phyloP scores from a whole-genome alignment of 2,797 vertebrate species.

The Lepus townsendii region DNA sequence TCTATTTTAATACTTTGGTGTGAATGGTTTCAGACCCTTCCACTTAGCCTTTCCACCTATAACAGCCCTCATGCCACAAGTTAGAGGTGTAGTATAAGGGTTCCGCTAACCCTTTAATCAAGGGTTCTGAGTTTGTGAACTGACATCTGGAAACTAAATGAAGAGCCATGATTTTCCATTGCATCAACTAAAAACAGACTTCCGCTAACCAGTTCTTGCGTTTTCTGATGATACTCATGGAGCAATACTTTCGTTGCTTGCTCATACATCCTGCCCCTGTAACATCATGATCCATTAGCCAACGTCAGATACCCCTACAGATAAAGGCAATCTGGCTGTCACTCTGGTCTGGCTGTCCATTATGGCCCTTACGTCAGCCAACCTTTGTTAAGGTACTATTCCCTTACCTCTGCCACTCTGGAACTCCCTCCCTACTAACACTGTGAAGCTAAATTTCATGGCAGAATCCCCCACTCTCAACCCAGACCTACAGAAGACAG shows the following conservation, averaged over 20 bases:
- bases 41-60: neutral
- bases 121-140: neutral
- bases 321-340: neutral
- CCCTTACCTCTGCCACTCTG: neutral
- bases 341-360: neutral
- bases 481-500: neutral
- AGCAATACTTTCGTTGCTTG: neutral
- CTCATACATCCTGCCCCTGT: neutral
- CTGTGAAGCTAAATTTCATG: neutral
- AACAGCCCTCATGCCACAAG: neutral
- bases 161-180: neutral
- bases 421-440: neutral
- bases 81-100: neutral
- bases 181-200: neutral
- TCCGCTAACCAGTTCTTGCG: neutral
- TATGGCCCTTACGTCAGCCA: neutral
- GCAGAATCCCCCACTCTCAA: neutral
- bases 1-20: neutral
- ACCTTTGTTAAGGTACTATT: neutral
- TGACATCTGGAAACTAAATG: slow-evolving; percentile 4
- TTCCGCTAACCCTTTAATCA: slow-evolving; percentile 5
- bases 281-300: neutral
- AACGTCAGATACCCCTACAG: neutral
- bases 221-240: neutral
- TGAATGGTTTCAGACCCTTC: neutral